Evolutionary conservation across 2,888 invertebrate species (phyloP).

Genomic region (Pachliopta kotzebuea): DNA sequence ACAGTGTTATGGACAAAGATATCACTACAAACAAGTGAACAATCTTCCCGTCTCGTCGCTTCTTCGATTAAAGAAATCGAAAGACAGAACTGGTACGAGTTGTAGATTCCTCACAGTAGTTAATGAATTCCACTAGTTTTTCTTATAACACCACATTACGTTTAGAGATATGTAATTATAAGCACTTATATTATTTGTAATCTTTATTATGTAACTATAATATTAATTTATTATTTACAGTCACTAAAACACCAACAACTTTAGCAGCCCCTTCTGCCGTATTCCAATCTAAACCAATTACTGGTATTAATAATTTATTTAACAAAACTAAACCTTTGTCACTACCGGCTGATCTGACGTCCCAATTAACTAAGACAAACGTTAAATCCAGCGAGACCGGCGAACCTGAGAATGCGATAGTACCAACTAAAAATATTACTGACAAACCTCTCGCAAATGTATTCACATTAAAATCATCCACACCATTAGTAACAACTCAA

Average conservation of each 20-base stretch:
- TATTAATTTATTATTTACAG: conserved; percentile 32
- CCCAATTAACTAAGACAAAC: conserved; percentile 31
- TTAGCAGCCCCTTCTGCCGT: conserved; percentile 40
- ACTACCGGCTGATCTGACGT: conserved; percentile 40
- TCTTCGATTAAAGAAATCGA: too few relatives aligned
- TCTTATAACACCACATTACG: too few relatives aligned
- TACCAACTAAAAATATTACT: conserved; percentile 36
- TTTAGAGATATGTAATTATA: too few relatives aligned
- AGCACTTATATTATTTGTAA: background rate
- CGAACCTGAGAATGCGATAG: conserved; percentile 47
- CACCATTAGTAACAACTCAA: conserved; percentile 35
- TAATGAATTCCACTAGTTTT: too few relatives aligned
- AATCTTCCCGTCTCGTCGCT: too few relatives aligned
- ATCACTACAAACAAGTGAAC: too few relatives aligned
- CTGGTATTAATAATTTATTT: conserved; percentile 54
- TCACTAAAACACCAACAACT: conserved; percentile 40
- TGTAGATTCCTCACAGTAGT: too few relatives aligned
- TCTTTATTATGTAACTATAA: background rate
- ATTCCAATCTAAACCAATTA: conserved; percentile 58
- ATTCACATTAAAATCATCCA: conserved; percentile 49
- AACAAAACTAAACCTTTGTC: conserved; percentile 47
- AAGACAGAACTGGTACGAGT: too few relatives aligned
- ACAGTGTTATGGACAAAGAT: too few relatives aligned
- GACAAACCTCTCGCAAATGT: conserved; percentile 54
- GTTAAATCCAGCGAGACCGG: conserved; percentile 61